Evolutionary conservation across 92 coral and sea anemone genomes (phyloP).

Genomic region (Epizoanthus illoricatus): DNA sequence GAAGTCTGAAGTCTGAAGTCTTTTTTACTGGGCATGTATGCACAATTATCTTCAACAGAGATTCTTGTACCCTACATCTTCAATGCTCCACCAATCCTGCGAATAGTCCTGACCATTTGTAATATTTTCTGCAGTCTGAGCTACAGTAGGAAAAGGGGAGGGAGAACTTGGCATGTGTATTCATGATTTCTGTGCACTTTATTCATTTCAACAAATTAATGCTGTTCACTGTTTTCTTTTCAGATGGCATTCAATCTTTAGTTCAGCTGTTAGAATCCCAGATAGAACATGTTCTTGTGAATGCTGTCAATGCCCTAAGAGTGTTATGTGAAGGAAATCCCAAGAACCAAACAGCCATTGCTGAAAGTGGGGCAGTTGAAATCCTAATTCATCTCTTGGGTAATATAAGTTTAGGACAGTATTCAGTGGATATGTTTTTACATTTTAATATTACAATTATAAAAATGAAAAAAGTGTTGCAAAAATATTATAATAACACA

Average conservation of each 20-base stretch:
- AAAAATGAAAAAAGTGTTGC: too few species aligned
- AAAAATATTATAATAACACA: too few species aligned
- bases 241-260: constrained; percentile 83
- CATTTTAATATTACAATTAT: not conserved
- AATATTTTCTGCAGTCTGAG: too few species aligned
- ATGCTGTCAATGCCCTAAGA: constrained; percentile 91
- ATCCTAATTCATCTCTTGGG: constrained; percentile 79
- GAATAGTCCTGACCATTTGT: too few species aligned
- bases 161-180: too few species aligned
- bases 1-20: too few species aligned
- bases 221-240: not conserved
- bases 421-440: not conserved
- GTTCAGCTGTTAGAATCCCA: constrained; percentile 78
- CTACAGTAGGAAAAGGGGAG: too few species aligned
- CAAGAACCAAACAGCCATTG: constrained; percentile 80
- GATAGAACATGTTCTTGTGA: constrained; percentile 95
- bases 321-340: constrained; percentile 81
- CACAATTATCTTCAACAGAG: too few species aligned
- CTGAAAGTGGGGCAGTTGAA: constrained; percentile 77
- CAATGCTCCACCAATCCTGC: too few species aligned
- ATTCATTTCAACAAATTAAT: not conserved
- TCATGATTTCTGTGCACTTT: too few species aligned
- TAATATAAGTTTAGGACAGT: constrained; percentile 52
- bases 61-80: too few species aligned
- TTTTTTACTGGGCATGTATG: too few species aligned